These are phyloP conservation scores for Eilema depressum DNA, from an alignment of 2,888 invertebrate genomes.

Conservation along the genomic window DNA sequence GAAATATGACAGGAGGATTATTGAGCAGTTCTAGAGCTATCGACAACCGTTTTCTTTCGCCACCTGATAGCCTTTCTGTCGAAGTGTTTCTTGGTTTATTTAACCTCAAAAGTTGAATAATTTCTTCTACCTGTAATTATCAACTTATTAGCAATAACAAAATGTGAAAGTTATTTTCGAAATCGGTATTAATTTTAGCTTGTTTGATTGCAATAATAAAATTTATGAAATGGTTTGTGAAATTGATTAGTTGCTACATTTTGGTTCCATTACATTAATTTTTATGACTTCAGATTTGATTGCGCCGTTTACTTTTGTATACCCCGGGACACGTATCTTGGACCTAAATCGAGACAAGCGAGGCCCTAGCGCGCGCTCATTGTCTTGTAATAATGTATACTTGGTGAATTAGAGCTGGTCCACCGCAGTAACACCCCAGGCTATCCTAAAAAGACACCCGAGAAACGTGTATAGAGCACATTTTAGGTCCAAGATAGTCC, in stretches of 20 bases:
- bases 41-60: constrained; percentile 96
- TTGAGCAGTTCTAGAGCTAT: constrained; percentile 97
- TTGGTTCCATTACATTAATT: neutral
- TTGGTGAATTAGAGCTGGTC: too few species aligned
- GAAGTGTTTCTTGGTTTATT: constrained; percentile 91
- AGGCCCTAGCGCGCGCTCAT: too few species aligned
- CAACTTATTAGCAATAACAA: neutral
- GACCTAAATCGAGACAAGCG: too few species aligned
- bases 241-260: neutral
- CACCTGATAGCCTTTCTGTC: constrained; percentile 93
- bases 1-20: constrained; percentile 97
- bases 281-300: neutral
- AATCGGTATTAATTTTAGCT: neutral
- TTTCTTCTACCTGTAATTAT: constrained; percentile 92
- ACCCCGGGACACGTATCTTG: too few species aligned
- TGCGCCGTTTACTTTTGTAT: neutral
- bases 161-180: neutral
- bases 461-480: too few species aligned
- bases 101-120: constrained; percentile 93
- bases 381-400: too few species aligned
- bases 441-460: too few species aligned
- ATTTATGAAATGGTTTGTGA: constrained; percentile 4
- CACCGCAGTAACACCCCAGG: too few species aligned
- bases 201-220: constrained; percentile 4
- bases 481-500: too few species aligned